Evolutionary conservation across 92 coral and sea anemone genomes (phyloP), one percentile per base, ranked within the genome.

Genomic region (Porites rus): DNA sequence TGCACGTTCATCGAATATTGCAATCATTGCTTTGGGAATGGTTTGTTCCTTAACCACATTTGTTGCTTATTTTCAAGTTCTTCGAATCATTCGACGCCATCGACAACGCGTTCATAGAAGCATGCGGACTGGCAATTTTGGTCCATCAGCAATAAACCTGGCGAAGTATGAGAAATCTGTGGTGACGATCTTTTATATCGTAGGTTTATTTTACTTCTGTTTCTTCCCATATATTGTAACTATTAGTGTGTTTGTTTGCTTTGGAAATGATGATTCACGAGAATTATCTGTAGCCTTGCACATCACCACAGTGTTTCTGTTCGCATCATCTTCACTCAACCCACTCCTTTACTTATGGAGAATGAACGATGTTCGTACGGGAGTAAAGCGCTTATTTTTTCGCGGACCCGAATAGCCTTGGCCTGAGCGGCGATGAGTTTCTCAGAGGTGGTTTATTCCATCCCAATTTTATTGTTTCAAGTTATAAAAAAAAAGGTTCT

Each of bases 311-410:
- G 43, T 59, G 52, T n/a, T 80, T 22, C 14, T 53, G 14, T 81
- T 69, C 28, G 3, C 31, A 8, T 80, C 85, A 6, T 68, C 85
- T 51, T 21, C 76, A 0, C 76, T 52, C 59, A 80, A 80, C 28
- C 85, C 85, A 0, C 28, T 14, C n/a, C 73, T 56, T 53, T 51
- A 31, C 75, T 8, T 69, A 18, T 81, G 86, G 86, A 81, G 86
- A 81, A 81, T 79, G 84, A 79, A 79, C 0, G 28, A 79, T 12
- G 52, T 79, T 46, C 50, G 74, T 8, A 52, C n/a, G 13, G 74
- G 16, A 53, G 74, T 79, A 17, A 78, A 63, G 31, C 17, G 51
- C 9, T 61, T 77, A 28, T 38, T 4, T 4, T 38, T 38, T 38
- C 46, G 46, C 0, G 46, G 46, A 4, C 0, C 0, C 46, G 46